These are phyloP conservation scores for Chironomus tepperi DNA, from an alignment of 1,140 invertebrate genomes.

Conservation along the genomic window DNA sequence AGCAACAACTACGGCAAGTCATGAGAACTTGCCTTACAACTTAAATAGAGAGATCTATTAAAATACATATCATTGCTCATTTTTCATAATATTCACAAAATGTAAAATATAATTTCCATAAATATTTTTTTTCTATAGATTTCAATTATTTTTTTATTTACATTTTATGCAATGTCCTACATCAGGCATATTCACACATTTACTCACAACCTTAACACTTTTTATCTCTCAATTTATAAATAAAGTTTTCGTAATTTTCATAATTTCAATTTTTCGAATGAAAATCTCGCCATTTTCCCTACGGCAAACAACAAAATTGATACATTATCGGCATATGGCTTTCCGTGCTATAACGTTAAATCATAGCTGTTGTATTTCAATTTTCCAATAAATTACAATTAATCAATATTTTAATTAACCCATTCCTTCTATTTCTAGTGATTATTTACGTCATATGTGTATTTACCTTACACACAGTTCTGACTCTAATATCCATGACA, in stretches of 20 bases:
- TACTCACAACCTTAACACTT: not conserved
- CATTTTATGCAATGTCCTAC: too few species aligned
- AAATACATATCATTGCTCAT: constrained; percentile 14
- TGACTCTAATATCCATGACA: too few species aligned
- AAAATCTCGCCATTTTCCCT: too few species aligned
- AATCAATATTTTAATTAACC: not conserved
- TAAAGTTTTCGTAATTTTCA: not conserved
- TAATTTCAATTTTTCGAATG: not conserved
- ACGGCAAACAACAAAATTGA: not conserved
- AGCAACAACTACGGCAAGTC: constrained; percentile 4
- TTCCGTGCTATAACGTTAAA: not conserved
- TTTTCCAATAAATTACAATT: constrained; percentile 15
- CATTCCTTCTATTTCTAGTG: not conserved
- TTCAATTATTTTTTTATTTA: constrained; percentile 12
- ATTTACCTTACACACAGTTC: too few species aligned
- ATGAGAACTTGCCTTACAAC: not conserved
- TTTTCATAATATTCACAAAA: constrained; percentile 6
- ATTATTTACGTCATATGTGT: too few species aligned
- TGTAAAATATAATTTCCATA: not conserved
- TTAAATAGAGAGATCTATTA: constrained; percentile 10
- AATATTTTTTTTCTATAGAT: not conserved
- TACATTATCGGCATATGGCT: not conserved
- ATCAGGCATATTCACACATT: not conserved
- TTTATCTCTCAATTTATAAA: not conserved
- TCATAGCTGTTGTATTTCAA: not conserved